Evolutionary conservation across 2,113 vertebrate species (phyloP).

Genomic region (Leptodactylus fuscus): DNA sequence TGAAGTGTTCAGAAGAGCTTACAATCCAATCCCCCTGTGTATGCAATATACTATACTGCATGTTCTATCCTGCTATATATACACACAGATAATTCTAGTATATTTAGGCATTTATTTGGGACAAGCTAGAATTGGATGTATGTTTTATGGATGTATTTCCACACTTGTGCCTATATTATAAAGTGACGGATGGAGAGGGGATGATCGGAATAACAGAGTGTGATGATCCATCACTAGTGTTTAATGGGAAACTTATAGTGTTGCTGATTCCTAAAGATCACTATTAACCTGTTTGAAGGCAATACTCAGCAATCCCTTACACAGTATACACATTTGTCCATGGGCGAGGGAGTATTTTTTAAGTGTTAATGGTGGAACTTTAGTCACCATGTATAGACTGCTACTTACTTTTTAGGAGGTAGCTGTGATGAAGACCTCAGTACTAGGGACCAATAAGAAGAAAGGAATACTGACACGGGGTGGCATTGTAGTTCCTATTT

Average conservation of each 20-base stretch:
- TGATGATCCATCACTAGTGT: neutral
- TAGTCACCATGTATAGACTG: too few relatives aligned
- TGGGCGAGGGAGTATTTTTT: neutral
- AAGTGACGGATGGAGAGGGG: too few relatives aligned
- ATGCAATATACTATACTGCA: neutral
- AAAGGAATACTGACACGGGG: neutral
- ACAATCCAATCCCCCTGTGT: neutral
- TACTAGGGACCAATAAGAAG: neutral
- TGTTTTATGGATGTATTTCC: too few relatives aligned
- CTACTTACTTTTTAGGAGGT: neutral
- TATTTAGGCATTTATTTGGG: neutral
- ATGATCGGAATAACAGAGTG: neutral
- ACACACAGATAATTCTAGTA: neutral
- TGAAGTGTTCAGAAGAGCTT: neutral
- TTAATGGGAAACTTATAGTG: neutral
- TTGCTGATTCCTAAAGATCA: neutral
- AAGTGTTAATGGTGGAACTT: too few relatives aligned
- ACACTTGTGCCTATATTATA: neutral
- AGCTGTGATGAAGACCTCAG: neutral
- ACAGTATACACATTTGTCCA: too few relatives aligned
- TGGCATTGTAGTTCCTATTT: neutral
- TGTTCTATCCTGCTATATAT: neutral
- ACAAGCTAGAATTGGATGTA: neutral
- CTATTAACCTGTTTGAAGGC: neutral
- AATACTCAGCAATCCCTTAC: too few relatives aligned